Evolutionary conservation across 1,140 invertebrate genomes (phyloP).

Genomic region (Hormaphis cornu): DNA sequence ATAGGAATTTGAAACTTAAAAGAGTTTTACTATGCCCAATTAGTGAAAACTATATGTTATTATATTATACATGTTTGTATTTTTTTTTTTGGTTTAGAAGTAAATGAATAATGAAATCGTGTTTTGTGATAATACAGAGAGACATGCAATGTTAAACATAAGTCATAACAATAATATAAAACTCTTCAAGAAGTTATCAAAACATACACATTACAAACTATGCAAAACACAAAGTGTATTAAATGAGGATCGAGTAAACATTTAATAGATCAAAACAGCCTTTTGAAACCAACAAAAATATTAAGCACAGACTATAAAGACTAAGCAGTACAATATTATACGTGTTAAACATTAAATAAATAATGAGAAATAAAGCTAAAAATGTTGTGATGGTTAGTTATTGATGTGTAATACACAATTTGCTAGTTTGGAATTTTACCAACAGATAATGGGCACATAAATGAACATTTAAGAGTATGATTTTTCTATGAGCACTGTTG

Average conservation of each 20-base stretch:
- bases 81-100: too few relatives aligned
- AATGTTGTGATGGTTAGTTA: background rate
- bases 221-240: too few relatives aligned
- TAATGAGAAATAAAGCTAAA: too few relatives aligned
- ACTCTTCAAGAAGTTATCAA: background rate
- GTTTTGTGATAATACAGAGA: background rate
- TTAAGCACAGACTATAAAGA: too few relatives aligned
- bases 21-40: background rate
- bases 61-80: too few relatives aligned
- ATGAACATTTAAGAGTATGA: background rate
- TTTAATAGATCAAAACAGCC: too few relatives aligned
- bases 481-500: background rate
- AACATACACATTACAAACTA: background rate
- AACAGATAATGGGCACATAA: background rate
- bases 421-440: background rate
- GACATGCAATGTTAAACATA: constrained; percentile 12
- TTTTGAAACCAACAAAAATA: too few relatives aligned
- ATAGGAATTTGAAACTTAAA: too few relatives aligned
- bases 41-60: background rate
- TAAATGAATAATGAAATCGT: constrained; percentile 6
- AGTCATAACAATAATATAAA: background rate
- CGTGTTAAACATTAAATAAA: too few relatives aligned
- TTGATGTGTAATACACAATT: background rate
- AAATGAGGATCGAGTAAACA: too few relatives aligned
- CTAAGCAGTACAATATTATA: too few relatives aligned